Conservation (phyloP, 2,113 vertebrate species). For the Melanocharis versteri region DNA sequence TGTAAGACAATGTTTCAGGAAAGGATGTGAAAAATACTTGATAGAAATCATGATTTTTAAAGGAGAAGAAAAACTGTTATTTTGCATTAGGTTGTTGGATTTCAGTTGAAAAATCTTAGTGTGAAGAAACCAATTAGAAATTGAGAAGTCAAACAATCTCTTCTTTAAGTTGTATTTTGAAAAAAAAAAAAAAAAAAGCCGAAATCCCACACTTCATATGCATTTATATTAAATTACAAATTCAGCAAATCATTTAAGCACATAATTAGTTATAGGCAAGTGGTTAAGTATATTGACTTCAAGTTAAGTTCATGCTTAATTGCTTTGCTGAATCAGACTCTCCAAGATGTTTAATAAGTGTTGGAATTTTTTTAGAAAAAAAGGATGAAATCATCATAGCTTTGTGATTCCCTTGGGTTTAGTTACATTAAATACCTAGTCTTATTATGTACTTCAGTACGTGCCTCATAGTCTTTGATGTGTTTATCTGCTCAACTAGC, state of each 20-base stretch:
- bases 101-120: background rate
- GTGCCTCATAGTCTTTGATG: background rate
- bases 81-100: background rate
- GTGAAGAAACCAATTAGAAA: background rate
- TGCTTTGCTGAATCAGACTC: background rate
- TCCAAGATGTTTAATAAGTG: background rate
- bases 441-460: background rate
- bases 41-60: background rate
- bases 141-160: background rate
- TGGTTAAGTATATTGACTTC: background rate
- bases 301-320: background rate
- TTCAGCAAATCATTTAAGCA: constrained; percentile 15
- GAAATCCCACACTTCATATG: background rate
- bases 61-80: background rate
- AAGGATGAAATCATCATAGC: background rate
- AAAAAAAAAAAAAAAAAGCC: background rate
- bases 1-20: background rate
- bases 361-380: background rate
- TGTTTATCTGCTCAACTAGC: background rate
- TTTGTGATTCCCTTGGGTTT: background rate
- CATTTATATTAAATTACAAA: background rate
- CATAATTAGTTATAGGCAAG: background rate
- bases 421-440: background rate
- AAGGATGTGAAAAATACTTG: background rate
- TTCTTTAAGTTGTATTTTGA: background rate